Evolutionary conservation across 2,113 vertebrate genomes (phyloP).

Genomic region (Neolamprologus ventralis): DNA sequence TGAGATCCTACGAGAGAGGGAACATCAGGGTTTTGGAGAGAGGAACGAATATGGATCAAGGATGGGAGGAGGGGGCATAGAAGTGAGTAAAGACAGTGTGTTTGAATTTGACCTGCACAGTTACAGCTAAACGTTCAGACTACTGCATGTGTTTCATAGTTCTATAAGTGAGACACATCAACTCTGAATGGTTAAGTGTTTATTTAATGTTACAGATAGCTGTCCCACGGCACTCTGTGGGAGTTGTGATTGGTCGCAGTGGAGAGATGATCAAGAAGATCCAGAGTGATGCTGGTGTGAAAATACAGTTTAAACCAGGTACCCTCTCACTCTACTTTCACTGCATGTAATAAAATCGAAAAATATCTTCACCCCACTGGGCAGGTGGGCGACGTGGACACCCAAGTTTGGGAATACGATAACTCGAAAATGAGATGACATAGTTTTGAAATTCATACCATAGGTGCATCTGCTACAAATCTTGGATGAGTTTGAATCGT

Average conservation of each 20-base stretch:
- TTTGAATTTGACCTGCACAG: background rate
- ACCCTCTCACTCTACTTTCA: background rate
- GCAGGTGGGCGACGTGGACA: background rate
- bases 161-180: background rate
- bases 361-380: background rate
- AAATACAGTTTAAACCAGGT: conserved; percentile 95
- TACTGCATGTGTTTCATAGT: background rate
- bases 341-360: background rate
- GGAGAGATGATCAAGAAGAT: conserved; percentile 97
- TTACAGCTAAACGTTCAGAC: background rate
- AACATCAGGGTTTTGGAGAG: conserved; percentile 82
- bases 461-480: background rate
- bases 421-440: background rate
- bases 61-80: conserved; percentile 70
- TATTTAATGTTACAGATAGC: conserved; percentile 70
- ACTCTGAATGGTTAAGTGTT: background rate
- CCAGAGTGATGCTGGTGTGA: conserved; percentile 86
- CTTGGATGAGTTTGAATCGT: background rate
- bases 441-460: background rate
- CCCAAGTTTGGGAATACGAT: background rate
- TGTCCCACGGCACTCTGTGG: conserved; percentile 86
- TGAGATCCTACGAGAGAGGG: conserved; percentile 84
- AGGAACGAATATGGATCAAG: conserved; percentile 80
- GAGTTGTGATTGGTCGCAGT: conserved; percentile 85
- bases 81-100: conserved; percentile 44